These are phyloP conservation scores for Zygaena filipendulae DNA, from an alignment of 2,888 invertebrate species.

Conservation along the genomic window DNA sequence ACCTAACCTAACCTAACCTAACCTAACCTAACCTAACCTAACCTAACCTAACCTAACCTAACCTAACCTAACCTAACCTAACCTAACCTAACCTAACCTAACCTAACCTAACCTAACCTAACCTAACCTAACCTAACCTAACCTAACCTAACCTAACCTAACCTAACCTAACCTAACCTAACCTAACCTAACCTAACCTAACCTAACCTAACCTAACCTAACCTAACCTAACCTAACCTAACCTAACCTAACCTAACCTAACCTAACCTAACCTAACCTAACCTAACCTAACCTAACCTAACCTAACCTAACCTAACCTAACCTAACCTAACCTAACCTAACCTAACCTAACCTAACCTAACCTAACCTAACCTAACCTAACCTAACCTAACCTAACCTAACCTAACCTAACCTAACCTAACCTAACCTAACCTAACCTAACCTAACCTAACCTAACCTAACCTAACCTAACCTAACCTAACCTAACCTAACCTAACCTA, in stretches of 20 bases:
- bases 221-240: constrained; percentile 14
- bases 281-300: constrained; percentile 15
- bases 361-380: constrained; percentile 8
- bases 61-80: constrained; percentile 10
- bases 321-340: constrained; percentile 8
- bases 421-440: constrained; percentile 8
- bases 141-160: constrained; percentile 6
- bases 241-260: constrained; percentile 12
- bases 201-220: constrained; percentile 15
- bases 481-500: constrained; percentile 7
- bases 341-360: constrained; percentile 7
- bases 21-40: constrained; percentile 10
- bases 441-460: constrained; percentile 3
- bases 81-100: constrained; percentile 7
- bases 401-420: constrained; percentile 8
- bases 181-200: constrained; percentile 15
- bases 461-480: constrained; percentile 7
- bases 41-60: constrained; percentile 11
- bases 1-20: constrained; percentile 9
- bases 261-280: constrained; percentile 14
- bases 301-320: constrained; percentile 12
- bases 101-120: constrained; percentile 9
- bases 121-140: constrained; percentile 8
- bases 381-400: constrained; percentile 7
- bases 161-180: constrained; percentile 14